Evolutionary conservation across 2,888 invertebrate genomes (phyloP).

Genomic region (Colletes collaris): DNA sequence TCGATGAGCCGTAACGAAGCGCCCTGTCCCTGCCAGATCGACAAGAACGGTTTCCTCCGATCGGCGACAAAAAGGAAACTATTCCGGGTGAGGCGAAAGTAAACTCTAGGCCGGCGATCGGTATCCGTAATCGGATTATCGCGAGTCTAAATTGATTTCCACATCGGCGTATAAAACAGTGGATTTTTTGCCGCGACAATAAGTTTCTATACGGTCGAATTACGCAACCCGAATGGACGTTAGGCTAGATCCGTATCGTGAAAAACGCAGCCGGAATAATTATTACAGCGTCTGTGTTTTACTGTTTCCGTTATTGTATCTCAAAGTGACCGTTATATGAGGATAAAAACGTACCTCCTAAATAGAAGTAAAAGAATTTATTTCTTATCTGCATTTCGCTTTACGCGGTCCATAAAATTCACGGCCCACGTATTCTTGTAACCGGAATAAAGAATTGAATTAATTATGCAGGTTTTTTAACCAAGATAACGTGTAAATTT

Average conservation of each 20-base stretch:
- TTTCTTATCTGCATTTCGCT: too few relatives aligned
- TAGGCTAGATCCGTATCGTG: not conserved
- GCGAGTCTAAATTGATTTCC: slow-evolving; percentile 27
- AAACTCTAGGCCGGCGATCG: slow-evolving; percentile 12
- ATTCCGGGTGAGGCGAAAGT: slow-evolving; percentile 33
- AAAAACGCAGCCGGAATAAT: not conserved
- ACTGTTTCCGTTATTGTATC: not conserved
- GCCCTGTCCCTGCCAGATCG: slow-evolving; percentile 2
- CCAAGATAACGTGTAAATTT: too few relatives aligned
- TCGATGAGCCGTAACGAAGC: not conserved
- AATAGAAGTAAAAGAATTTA: not conserved
- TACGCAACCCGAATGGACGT: not conserved
- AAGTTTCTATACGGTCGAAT: not conserved
- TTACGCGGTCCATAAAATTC: too few relatives aligned
- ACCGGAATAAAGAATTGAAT: too few relatives aligned
- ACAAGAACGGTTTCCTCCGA: slow-evolving; percentile 39
- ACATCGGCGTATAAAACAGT: not conserved
- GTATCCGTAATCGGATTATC: slow-evolving; percentile 30
- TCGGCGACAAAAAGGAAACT: slow-evolving; percentile 16
- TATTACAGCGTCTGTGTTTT: not conserved
- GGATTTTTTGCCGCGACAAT: not conserved
- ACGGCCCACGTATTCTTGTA: too few relatives aligned
- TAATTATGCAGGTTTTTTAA: too few relatives aligned
- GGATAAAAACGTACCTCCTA: not conserved
- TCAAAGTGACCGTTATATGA: not conserved